phyloP scores from a whole-genome alignment of 2,888 invertebrate species.

The Mesorhabditis spiculigera region DNA sequence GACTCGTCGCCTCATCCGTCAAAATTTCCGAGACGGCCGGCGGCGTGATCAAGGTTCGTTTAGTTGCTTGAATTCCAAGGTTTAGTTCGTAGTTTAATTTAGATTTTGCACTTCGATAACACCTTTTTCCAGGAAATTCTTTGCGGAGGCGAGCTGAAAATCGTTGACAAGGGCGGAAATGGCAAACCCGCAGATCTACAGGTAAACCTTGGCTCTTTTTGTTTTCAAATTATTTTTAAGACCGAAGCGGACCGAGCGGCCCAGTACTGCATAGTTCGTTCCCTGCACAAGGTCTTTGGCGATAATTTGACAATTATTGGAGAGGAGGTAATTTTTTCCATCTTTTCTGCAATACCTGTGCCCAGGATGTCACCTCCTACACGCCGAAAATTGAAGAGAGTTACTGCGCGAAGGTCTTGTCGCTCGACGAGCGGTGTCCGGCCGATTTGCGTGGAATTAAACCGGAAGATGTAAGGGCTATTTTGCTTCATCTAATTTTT shows the following conservation, averaged over 20 bases:
- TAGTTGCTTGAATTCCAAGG: constrained; percentile 7
- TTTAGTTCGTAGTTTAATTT: constrained; percentile 8
- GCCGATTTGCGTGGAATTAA: constrained; percentile 65
- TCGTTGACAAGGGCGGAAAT: constrained; percentile 70
- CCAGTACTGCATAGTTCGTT: constrained; percentile 85
- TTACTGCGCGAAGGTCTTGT: constrained; percentile 70
- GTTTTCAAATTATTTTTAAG: not conserved
- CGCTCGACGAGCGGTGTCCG: constrained; percentile 68
- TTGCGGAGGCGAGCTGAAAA: constrained; percentile 57
- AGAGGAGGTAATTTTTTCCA: constrained; percentile 68
- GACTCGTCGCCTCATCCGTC: constrained; percentile 62
- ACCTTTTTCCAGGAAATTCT: constrained; percentile 37
- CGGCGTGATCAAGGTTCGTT: constrained; percentile 59
- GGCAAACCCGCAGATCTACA: constrained; percentile 73
- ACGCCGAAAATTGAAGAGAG: constrained; percentile 77
- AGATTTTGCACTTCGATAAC: constrained; percentile 7
- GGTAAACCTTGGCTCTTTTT: constrained; percentile 82
- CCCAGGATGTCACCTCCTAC: constrained; percentile 62
- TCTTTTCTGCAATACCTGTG: constrained; percentile 15
- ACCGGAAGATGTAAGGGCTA: constrained; percentile 68
- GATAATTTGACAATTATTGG: constrained; percentile 80
- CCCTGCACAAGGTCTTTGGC: constrained; percentile 79
- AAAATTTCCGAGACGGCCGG: constrained; percentile 61
- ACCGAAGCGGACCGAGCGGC: constrained; percentile 88
- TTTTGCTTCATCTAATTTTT: constrained; percentile 2